Evolutionary conservation across 1,140 invertebrate genomes (phyloP), one percentile per base, ranked within the genome.

Genomic region (Leptestheria dahalacensis): DNA sequence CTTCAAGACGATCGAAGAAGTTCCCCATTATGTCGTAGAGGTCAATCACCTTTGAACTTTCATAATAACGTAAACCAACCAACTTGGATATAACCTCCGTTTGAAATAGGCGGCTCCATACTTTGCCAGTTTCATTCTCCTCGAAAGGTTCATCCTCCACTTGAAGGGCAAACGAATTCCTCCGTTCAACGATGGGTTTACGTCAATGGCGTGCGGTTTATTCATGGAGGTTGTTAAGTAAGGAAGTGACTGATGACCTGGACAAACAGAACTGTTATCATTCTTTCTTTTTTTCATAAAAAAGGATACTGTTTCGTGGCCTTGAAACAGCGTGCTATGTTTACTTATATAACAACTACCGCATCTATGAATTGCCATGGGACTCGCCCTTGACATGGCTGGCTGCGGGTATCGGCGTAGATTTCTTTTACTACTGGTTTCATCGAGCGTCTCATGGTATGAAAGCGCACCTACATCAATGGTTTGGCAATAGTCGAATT

Each of bases 391-490:
- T 78, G 61, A 90, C 87, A 0, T 94, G 88, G 88, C 82, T 84
- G 63, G 63, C 82, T 0, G 81, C 84, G 0, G 83, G 85, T 0
- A 60, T 94, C 4, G 80, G 78, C 2, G 83, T 91, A 0, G 91
- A 95, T 69, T 87, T 92, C 63, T 84, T 82, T 63, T 95, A 93
- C 68, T 95, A 95, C 70, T 93, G 89, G 89, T 80, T 90, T 62
- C 91, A 93, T 68, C 76, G 90, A 72, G 83, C 84, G 47, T 86
- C 86, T 68, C 87, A 91, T 71, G 86, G 87, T 91, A 74, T 75
- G 70, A 15, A 15, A 12, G 33, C 33, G 15, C 33, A 41, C 6
- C n/a, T n/a, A n/a, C n/a, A n/a, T n/a, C n/a, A n/a, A n/a, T n/a
- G n/a, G n/a, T n/a, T n/a, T n/a, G n/a, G 18, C 41, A 12, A 20